Percentiles rank a stretch among this genome's conserved stretches.
phyloP scores from a whole-genome alignment of 1,140 invertebrate species.

The Heliconius hewitsoni region DNA sequence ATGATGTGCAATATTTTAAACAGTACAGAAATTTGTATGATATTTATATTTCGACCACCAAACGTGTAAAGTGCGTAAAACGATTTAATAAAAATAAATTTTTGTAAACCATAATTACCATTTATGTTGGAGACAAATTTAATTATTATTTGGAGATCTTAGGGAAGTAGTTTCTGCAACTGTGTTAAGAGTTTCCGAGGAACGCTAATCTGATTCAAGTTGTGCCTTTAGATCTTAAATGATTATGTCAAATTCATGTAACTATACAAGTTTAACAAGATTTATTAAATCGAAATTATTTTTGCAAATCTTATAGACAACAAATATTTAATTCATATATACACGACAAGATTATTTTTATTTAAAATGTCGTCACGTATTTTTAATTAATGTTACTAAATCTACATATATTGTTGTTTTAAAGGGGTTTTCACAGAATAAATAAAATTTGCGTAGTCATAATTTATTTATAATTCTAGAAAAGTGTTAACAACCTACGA shows the following conservation, averaged over 20 bases:
- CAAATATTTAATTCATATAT: background rate
- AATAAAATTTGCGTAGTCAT: background rate
- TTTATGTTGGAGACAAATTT: background rate
- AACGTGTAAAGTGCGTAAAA: constrained; percentile 6
- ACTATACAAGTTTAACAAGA: background rate
- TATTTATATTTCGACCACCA: background rate
- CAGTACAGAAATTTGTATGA: background rate
- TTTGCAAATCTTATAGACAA: background rate
- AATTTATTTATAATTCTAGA: background rate
- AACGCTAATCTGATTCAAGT: background rate
- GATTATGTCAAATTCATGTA: background rate
- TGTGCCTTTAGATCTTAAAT: background rate
- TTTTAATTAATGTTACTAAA: background rate
- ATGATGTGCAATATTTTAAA: background rate
- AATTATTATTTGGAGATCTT: background rate
- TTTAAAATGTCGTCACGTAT: no score
- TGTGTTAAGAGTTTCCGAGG: background rate
- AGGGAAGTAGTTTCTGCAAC: background rate
- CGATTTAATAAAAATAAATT: background rate
- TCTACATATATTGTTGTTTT: background rate
- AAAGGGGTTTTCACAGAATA: background rate
- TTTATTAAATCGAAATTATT: background rate
- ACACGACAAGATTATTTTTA: no score
- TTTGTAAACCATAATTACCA: constrained; percentile 6
- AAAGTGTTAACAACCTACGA: background rate